Conservation (phyloP, 2,797 vertebrate genomes). For the Lerista edwardsae region DNA sequence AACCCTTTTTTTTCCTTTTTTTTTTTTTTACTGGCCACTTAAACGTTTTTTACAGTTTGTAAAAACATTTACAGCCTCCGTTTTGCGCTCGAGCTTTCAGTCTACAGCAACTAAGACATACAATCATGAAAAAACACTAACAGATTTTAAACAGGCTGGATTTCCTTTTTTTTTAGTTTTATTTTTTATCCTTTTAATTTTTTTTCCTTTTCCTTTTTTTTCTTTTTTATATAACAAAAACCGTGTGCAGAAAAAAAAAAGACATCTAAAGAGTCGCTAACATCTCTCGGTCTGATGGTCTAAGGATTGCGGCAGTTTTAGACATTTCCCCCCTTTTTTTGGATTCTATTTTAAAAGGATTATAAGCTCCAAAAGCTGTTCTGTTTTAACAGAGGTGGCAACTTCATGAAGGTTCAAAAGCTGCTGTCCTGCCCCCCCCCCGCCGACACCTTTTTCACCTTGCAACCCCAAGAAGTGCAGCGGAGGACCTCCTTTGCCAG, state of each 20-base stretch:
- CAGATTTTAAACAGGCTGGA: constrained; percentile 57
- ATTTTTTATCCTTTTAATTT: constrained; percentile 34
- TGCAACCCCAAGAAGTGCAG: background rate
- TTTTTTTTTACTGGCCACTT: constrained; percentile 70
- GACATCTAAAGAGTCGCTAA: constrained; percentile 50
- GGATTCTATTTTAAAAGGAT: constrained; percentile 8
- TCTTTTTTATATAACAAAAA: constrained; percentile 53
- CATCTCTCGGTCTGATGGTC: constrained; percentile 44
- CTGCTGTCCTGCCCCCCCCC: background rate
- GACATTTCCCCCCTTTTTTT: constrained; percentile 11
- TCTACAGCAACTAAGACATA: constrained; percentile 67
- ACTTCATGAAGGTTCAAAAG: constrained; percentile 10
- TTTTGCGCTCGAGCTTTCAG: constrained; percentile 57
- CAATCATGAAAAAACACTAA: constrained; percentile 63
- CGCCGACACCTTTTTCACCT: background rate
- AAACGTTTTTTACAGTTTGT: constrained; percentile 69
- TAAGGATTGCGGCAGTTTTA: constrained; percentile 41
- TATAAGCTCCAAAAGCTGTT: constrained; percentile 46
- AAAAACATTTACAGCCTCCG: constrained; percentile 68
- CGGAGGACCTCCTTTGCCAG: background rate
- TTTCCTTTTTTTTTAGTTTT: constrained; percentile 28
- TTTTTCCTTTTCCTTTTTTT: background rate
- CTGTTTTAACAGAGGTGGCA: background rate
- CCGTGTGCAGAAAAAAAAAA: constrained; percentile 56
- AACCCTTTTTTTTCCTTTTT: constrained; percentile 29